Base-by-base conservation (phyloP, 1,140 invertebrate genomes). In the Tetraneura akinire region DNA sequence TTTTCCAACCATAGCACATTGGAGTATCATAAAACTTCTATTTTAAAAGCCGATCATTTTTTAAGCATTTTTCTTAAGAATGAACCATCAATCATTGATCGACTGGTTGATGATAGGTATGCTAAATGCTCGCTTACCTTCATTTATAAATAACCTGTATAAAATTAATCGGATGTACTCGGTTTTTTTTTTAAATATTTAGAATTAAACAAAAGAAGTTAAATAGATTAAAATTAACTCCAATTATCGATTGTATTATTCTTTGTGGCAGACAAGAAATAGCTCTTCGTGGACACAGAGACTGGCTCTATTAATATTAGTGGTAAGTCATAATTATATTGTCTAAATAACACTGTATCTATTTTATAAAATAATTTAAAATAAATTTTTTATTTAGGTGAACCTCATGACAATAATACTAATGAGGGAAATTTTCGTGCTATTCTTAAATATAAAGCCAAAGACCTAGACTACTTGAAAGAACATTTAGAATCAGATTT, bases 361-460 rank as follows among this genome's bases (percentile, higher is more conserved):
- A 21, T 23, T 1, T 5, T 57, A 13, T 57, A 14, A 57, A 13
- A 26, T 26, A 26, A 26, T 26, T 26, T 57, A 3, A 18, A 5
- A 6, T 62, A 18, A 37, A 64, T 64, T 16, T 64, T 64, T 64
- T 37, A 53, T 37, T 64, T 37, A 64, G 60, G 18, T 64, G 14
- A 64, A 32, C 18, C 29, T 64, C 6, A n/a, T 2, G 60, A 18
- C 18, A 64, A 64, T 64, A 37, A 64, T 64, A n/a, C 16, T 32
- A 64, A 64, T 32, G 60, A 64, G 16, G 60, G 60, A 18, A 64
- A 64, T 64, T 64, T 64, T 64, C 60, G 29, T 37, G 60, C 29
- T 18, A 64, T 64, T 37, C 9, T 64, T 18, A 64, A 64, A 64
- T 64, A 32, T 64, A 64, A 64, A 64, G 60, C 60, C 1, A 64